A percentile compares a stretch with the other conserved stretches of the same genome.
phyloP scores from a whole-genome alignment of 1,140 invertebrate genomes.

The Bombus turneri region DNA sequence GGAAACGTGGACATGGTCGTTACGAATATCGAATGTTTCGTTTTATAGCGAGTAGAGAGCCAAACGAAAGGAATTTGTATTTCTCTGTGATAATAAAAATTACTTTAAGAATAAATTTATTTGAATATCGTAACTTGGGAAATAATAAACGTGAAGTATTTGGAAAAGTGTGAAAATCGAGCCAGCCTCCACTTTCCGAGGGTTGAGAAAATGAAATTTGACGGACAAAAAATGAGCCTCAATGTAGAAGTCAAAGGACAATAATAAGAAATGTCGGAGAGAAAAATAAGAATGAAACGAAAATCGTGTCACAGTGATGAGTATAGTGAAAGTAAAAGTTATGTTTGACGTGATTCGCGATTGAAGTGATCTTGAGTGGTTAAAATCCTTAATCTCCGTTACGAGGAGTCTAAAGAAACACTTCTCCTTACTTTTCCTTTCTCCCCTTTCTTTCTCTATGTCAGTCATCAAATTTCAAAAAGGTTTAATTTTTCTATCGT shows the following conservation, averaged over 20 bases:
- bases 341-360: constrained; percentile 2
- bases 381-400: neutral
- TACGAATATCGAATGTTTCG: too few species aligned
- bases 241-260: neutral
- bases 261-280: neutral
- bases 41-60: too few species aligned
- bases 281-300: neutral
- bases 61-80: too few species aligned
- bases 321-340: neutral
- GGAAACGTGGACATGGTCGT: too few species aligned
- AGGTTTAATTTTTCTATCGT: too few species aligned
- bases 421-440: neutral
- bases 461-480: neutral
- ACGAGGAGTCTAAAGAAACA: neutral
- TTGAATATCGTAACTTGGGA: too few species aligned
- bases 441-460: neutral
- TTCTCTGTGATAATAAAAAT: too few species aligned
- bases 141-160: neutral
- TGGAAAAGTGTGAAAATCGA: neutral
- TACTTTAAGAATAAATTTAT: too few species aligned
- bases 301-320: neutral
- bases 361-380: neutral
- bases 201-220: too few species aligned
- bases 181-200: too few species aligned
- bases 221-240: too few species aligned